Percentiles rank a stretch among this genome's conserved stretches.
phyloP scores from a whole-genome alignment of 2,888 invertebrate species.

The Beris chalybata region DNA sequence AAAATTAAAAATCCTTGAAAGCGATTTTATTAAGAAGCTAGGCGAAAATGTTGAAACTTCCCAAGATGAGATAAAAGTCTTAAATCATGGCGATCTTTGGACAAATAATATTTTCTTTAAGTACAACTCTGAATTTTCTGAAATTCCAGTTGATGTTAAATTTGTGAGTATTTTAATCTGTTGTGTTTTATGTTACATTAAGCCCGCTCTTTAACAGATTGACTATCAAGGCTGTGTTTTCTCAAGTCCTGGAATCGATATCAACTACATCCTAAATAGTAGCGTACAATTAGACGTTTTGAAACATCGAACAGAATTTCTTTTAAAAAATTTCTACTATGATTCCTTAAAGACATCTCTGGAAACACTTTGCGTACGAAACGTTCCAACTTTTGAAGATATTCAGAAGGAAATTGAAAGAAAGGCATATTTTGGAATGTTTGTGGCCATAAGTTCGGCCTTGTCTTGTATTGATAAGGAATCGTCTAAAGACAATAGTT shows the following conservation, averaged over 20 bases:
- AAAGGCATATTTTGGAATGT: conserved; percentile 50
- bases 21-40: conserved; percentile 46
- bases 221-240: conserved; percentile 55
- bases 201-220: conserved; percentile 44
- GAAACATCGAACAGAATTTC: conserved; percentile 42
- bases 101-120: conserved; percentile 59
- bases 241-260: conserved; percentile 53
- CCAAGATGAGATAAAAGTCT: conserved; percentile 54
- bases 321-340: conserved; percentile 42
- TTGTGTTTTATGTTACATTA: too few species aligned
- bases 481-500: conserved; percentile 51
- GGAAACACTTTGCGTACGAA: conserved; percentile 11
- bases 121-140: conserved; percentile 52
- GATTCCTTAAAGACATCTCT: not conserved
- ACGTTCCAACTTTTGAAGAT: conserved; percentile 45
- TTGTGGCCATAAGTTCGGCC: conserved; percentile 36
- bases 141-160: conserved; percentile 53
- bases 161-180: conserved; percentile 52
- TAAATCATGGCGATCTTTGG: conserved; percentile 61
- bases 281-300: conserved; percentile 50
- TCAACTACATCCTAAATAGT: conserved; percentile 55
- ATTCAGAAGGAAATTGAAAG: conserved; percentile 47
- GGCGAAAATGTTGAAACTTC: conserved; percentile 43
- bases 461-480: conserved; percentile 50
- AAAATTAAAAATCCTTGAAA: conserved; percentile 53